Evolutionary conservation across 1,140 invertebrate species (phyloP).

Genomic region (Riptortus pedestris): DNA sequence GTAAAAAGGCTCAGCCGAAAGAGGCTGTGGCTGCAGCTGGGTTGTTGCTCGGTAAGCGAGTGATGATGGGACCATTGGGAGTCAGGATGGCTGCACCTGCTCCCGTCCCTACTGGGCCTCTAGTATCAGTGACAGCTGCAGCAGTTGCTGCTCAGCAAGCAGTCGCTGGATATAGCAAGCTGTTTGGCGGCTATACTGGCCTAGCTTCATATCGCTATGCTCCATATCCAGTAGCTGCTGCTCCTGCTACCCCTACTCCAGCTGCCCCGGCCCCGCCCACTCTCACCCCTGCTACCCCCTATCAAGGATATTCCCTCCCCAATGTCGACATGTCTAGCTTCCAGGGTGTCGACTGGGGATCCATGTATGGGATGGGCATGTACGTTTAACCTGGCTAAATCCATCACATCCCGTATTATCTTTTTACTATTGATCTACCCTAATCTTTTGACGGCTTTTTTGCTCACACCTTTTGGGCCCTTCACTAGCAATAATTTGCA

Average conservation of each 20-base stretch:
- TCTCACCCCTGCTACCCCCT: conserved; percentile 49
- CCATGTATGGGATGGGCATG: conserved; percentile 83
- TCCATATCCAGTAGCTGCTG: conserved; percentile 53
- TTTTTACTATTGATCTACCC: conserved; percentile 8
- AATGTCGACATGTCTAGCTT: conserved; percentile 84
- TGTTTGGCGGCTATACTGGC: conserved; percentile 52
- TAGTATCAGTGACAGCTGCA: conserved; percentile 42
- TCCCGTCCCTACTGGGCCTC: conserved; percentile 42
- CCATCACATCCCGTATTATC: conserved; percentile 12
- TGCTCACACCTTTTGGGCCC: conserved; percentile 19
- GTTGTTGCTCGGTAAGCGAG: conserved; percentile 58
- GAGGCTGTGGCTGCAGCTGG: conserved; percentile 68
- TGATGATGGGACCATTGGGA: conserved; percentile 57
- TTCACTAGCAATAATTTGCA: conserved; percentile 34
- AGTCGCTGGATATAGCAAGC: conserved; percentile 55
- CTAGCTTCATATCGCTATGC: conserved; percentile 61
- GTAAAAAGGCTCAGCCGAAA: conserved; percentile 86
- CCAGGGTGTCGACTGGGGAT: conserved; percentile 79
- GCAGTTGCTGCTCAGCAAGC: conserved; percentile 43
- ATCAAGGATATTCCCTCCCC: conserved; percentile 66
- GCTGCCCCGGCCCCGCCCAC: conserved; percentile 38
- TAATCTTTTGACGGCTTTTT: conserved; percentile 17
- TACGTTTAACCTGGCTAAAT: conserved; percentile 54
- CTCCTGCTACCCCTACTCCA: conserved; percentile 44
- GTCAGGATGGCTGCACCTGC: conserved; percentile 47